Evolutionary conservation across 1,140 invertebrate species (phyloP).

Genomic region (Pseudomyrmex pallidus): DNA sequence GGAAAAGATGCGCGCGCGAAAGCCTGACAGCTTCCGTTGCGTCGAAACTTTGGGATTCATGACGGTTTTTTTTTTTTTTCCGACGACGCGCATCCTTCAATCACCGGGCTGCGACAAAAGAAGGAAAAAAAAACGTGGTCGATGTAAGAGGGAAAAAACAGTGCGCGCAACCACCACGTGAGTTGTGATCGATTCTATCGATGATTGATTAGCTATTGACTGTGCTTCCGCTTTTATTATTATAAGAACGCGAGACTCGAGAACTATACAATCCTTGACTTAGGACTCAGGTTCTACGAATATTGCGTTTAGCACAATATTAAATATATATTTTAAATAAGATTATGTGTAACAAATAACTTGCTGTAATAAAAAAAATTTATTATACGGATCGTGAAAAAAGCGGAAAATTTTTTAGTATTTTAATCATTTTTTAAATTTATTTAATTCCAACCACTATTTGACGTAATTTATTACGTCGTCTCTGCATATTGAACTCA

Average conservation of each 20-base stretch:
- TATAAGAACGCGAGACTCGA: background rate
- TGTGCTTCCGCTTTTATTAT: background rate
- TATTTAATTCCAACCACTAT: background rate
- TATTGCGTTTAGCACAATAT: no score
- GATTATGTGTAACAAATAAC: background rate
- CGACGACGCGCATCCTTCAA: conserved; percentile 27
- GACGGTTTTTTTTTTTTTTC: conserved; percentile 65
- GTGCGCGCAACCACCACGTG: conserved; percentile 30
- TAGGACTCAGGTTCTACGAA: background rate
- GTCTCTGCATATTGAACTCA: background rate
- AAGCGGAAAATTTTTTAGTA: no score
- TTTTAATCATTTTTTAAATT: no score
- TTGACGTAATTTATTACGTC: background rate
- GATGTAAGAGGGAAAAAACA: conserved; percentile 49
- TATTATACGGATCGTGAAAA: no score
- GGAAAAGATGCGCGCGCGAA: conserved; percentile 34
- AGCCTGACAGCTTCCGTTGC: conserved; percentile 44
- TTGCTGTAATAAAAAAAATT: no score
- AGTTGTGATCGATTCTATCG: conserved; percentile 39
- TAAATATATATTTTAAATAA: background rate
- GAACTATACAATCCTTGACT: background rate
- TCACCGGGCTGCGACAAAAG: conserved; percentile 27
- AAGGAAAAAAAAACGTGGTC: conserved; percentile 40
- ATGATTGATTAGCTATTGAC: conserved; percentile 54
- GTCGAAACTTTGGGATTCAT: conserved; percentile 74